Evolutionary conservation across 2,888 invertebrate species (phyloP).

Genomic region (Chaetogeoica ovagalla): DNA sequence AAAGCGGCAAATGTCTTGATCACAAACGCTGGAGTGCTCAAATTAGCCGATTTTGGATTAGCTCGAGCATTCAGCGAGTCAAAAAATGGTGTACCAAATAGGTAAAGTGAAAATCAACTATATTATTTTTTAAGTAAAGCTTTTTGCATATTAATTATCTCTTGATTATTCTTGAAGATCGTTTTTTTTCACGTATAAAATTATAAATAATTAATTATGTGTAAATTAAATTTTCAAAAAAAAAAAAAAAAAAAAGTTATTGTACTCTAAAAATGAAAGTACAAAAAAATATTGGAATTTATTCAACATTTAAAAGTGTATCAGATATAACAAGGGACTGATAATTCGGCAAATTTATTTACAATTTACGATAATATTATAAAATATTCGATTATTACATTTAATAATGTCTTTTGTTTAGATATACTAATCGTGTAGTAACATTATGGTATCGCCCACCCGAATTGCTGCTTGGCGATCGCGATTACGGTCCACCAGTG

Average conservation of each 20-base stretch:
- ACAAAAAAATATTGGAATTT: too few relatives aligned
- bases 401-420: constrained; percentile 57
- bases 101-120: constrained; percentile 58
- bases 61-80: constrained; percentile 90
- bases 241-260: too few relatives aligned
- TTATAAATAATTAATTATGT: too few relatives aligned
- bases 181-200: too few relatives aligned
- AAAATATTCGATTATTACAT: background rate
- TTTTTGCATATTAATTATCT: background rate
- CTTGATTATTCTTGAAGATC: too few relatives aligned
- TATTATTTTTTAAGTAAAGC: background rate
- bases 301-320: too few relatives aligned
- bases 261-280: too few relatives aligned
- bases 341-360: background rate
- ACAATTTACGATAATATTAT: background rate
- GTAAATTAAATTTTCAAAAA: too few relatives aligned
- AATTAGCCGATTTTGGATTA: constrained; percentile 96
- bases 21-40: constrained; percentile 89
- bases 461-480: constrained; percentile 74
- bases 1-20: constrained; percentile 98
- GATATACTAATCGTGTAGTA: constrained; percentile 96
- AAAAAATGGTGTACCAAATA: constrained; percentile 76
- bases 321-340: background rate
- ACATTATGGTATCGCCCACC: constrained; percentile 93
- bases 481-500: constrained; percentile 95